Evolutionary conservation across 2,797 vertebrate species (phyloP), one percentile per base, ranked within the genome.

Genomic region (Semotilus atromaculatus): DNA sequence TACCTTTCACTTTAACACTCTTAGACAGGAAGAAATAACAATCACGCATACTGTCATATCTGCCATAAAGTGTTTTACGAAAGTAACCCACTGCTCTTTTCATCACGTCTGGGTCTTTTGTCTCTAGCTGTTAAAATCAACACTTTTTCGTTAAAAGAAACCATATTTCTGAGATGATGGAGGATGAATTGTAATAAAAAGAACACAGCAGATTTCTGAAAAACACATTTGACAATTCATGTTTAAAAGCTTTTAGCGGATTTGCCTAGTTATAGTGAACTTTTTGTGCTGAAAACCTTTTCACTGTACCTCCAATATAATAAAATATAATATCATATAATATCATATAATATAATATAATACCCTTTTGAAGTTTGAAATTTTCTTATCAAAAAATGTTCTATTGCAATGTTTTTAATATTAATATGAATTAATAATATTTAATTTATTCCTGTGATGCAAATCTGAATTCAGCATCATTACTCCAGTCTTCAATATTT

Each of bases 21-120:
- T 67, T 18, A 76, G 71, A 76, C 77, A 76, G 71, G 67, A 85
- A 75, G 83, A 68, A 88, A 85, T 78, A 70, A 73, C 75, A 85
- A 74, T 87, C 73, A 87, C 26, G 45, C 81, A 40, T 45, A 38
- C 79, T 48, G 51, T 64, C 58, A 85, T 68, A 60, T 82, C 74
- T 67, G 84, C 76, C 79, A 68, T 73, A 31, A 74, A 53, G 34
- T 62, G 80, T 86, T 86, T 81, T 78, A 81, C 51, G 5, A 45
- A 60, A 81, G 19, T 73, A 58, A 36, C 55, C 31, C 51, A 68
- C 51, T 51, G 36, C 38, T 78, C 43, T 66, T 64, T 82, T 83
- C 81, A 83, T 66, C 81, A 67, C 31, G 2, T 67, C 60, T 83
- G 60, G 58, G n/a, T 83, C 72, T 76, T 83, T 53, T 83, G 70